Conservation (phyloP, 1,140 invertebrate genomes). For the Artemia franciscana region DNA sequence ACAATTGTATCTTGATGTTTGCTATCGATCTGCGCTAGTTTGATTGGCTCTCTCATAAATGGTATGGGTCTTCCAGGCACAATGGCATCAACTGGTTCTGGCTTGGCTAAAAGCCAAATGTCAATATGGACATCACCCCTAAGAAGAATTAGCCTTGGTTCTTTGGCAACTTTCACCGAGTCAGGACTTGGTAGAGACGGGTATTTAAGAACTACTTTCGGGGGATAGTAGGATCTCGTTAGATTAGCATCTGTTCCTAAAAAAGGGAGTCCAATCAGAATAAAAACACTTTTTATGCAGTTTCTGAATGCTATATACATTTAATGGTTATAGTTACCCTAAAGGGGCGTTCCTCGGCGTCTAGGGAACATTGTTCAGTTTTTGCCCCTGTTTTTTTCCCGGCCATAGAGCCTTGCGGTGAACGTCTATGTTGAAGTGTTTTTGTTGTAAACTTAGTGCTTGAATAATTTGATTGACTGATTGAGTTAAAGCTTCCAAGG, state of each 20-base stretch:
- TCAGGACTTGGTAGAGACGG: conserved; percentile 37
- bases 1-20: conserved; percentile 34
- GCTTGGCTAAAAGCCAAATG: conserved; percentile 32
- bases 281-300: too few species aligned
- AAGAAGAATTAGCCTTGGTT: conserved; percentile 35
- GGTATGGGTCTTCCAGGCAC: conserved; percentile 15
- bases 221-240: conserved; percentile 34
- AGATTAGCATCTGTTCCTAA: conserved; percentile 46
- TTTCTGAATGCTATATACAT: background rate
- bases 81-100: background rate
- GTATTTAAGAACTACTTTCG: conserved; percentile 38
- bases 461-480: too few species aligned
- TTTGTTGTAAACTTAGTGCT: too few species aligned
- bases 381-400: too few species aligned
- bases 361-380: too few species aligned
- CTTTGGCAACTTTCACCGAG: conserved; percentile 29
- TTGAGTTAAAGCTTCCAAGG: too few species aligned
- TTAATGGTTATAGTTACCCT: too few species aligned
- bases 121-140: conserved; percentile 38
- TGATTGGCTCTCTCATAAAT: conserved; percentile 31
- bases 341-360: too few species aligned
- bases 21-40: conserved; percentile 33
- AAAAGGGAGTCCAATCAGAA: too few species aligned
- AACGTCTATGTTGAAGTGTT: too few species aligned
- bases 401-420: too few species aligned